Evolutionary conservation across 2,888 invertebrate genomes (phyloP), one percentile per base, ranked within the genome.

Genomic region (Dichetophora obliterata): DNA sequence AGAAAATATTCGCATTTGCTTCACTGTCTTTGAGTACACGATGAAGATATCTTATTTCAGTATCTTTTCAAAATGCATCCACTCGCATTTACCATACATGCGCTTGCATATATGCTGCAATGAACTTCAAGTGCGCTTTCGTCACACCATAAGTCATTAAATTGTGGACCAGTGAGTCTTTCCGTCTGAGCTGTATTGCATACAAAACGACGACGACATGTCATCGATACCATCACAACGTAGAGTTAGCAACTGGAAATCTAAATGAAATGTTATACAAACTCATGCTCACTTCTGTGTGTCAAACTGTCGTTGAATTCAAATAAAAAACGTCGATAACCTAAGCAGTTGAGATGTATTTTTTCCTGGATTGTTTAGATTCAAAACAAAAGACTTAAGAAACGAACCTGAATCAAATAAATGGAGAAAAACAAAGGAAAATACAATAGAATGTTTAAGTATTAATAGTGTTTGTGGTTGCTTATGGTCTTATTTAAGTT

Each of bases 261-360:
- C 66, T n/a, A 54, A 65, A 24, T 74, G 74, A 74, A 74, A 74
- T 74, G 74, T 74, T 66, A 66, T 74, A 54, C 74, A 65, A 74
- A 54, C 66, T 52, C 74, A 74, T 74, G 74, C 74, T 74, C 74
- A 74, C 74, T 74, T 65, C 74, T 52, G 65, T 74, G 65, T 66
- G 74, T 54, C 74, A 66, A 74, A 37, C 54, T 74, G 74, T 74
- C 74, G 54, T 74, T 74, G 74, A 54, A 74, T 66, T 54, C 66
- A 54, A 66, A 66, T 74, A 74, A 74, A 65, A 54, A 74, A 66
- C 54, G 66, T 74, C 74, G 54, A 74, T 74, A 65, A 37, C 31
- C 34, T 37, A 19, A 48, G 73, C 50, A 43, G 37, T 31, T 19
- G 43, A 19, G 43, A 59, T 57, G 71, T 22, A 37, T 37, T 71